These are phyloP conservation scores for Chrysogorgia sp. DNA, from an alignment of 92 coral and sea anemone genomes.

Conservation along the genomic window DNA sequence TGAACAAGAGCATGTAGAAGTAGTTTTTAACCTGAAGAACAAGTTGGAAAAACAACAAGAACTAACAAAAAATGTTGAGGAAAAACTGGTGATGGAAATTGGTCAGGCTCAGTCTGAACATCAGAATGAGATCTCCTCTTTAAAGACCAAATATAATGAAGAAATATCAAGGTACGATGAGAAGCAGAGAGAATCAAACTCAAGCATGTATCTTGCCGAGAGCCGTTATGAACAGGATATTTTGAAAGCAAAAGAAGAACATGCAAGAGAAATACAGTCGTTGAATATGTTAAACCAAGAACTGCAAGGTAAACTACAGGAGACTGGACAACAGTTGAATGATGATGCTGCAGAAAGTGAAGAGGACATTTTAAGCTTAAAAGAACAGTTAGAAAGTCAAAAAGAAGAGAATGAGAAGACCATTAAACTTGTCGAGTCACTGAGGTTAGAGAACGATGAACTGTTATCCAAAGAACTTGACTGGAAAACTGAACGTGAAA, in stretches of 20 bases:
- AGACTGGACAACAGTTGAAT: constrained; percentile 69
- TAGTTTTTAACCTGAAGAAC: constrained; percentile 8
- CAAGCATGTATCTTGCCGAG: constrained; percentile 49
- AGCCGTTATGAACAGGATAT: constrained; percentile 61
- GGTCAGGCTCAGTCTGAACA: constrained; percentile 34
- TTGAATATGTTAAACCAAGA: constrained; percentile 54
- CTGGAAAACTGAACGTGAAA: constrained; percentile 31
- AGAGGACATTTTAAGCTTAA: constrained; percentile 15
- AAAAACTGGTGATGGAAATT: constrained; percentile 13
- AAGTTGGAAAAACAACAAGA: constrained; percentile 27
- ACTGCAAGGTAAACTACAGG: constrained; percentile 65
- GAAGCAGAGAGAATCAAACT: constrained; percentile 34
- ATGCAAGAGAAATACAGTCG: constrained; percentile 67
- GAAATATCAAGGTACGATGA: constrained; percentile 63
- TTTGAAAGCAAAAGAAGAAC: constrained; percentile 58
- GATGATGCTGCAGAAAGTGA: constrained; percentile 55
- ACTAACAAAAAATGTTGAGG: constrained; percentile 20
- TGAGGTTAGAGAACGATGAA: constrained; percentile 58
- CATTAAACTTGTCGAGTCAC: constrained; percentile 34
- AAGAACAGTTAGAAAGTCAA: constrained; percentile 48
- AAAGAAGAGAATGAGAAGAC: constrained; percentile 49
- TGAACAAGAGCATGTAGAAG: constrained; percentile 30
- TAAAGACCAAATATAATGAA: constrained; percentile 54
- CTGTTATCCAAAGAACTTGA: constrained; percentile 40
- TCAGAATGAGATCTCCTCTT: constrained; percentile 33